These are phyloP conservation scores for Varanus salvator DNA, from an alignment of 2,113 vertebrate species.

Conservation along the genomic window DNA sequence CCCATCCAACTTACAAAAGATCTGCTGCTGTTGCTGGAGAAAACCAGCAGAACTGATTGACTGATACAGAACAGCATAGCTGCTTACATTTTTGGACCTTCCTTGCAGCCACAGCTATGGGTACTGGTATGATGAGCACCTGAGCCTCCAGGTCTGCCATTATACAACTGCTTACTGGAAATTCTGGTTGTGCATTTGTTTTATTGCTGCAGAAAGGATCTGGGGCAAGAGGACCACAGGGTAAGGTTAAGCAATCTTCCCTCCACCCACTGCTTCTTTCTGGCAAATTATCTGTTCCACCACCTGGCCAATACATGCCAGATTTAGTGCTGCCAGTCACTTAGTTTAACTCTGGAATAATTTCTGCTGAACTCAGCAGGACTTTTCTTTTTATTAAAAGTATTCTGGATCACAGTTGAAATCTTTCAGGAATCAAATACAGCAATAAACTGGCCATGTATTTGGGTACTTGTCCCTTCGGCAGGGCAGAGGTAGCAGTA, in stretches of 20 bases:
- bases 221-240: not conserved
- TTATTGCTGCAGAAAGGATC: not conserved
- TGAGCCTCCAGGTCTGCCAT: too few relatives aligned
- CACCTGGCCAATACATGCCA: not conserved
- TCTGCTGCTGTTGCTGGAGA: too few relatives aligned
- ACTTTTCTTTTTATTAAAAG: too few relatives aligned
- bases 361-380: conserved; percentile 24
- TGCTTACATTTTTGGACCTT: too few relatives aligned
- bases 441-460: not conserved
- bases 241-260: not conserved
- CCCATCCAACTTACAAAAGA: too few relatives aligned
- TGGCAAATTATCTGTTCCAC: not conserved
- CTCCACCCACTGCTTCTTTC: not conserved
- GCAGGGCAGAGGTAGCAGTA: not conserved
- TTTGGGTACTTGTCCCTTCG: conserved; percentile 54
- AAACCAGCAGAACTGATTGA: too few relatives aligned
- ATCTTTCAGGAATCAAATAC: conserved; percentile 36
- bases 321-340: not conserved
- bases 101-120: too few relatives aligned
- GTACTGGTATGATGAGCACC: too few relatives aligned
- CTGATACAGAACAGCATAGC: too few relatives aligned
- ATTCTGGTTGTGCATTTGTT: not conserved
- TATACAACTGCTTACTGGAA: not conserved
- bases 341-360: not conserved
- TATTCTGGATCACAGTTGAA: not conserved